Evolutionary conservation across 2,888 invertebrate species (phyloP), one percentile per base, ranked within the genome.

Genomic region (Drosophila peninsularis): DNA sequence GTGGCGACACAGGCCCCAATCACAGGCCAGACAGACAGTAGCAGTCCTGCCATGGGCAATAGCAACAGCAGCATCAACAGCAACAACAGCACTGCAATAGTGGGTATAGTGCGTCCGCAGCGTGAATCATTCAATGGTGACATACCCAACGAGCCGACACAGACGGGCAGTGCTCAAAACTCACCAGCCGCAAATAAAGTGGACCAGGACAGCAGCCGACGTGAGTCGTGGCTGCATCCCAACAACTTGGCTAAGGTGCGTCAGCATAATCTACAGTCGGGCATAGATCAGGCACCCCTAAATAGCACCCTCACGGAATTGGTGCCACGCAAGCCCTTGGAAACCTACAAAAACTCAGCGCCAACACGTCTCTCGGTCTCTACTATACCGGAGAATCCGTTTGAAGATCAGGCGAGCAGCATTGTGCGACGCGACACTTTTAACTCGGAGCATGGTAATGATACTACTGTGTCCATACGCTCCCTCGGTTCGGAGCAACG

Each of bases 201-300:
- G 14, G 68, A 68, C 42, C 61, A 53, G 14, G 82, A 82, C 27
- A 62, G 50, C 24, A 89, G 86, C 50, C 89, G 92, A 0, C 89
- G 92, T 1, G 93, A 92, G 56, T 91, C 91, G 0, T 92, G 92
- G 92, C 65, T 92, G 30, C 92, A 92, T 80, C 91, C 92, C 2
- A 92, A 92, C 50, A 91, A 91, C 37, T 76, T 92, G 64, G 91
- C 92, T 50, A 87, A 90, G 73, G 89, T 90, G 42, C 84, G 91
- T 1, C 91, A 91, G 50, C 92, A 90, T 24, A 90, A 88, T 62
- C 68, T 84, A 1, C 80, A 75, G 47, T 84, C 85, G 32, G 79
- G 71, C 7, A 65, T 76, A 17, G 75, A 80, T 32, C 89, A 90
- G 50, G 54, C 76, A 3, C 73, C 86, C 0, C 67, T 90, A 6